Evolutionary conservation across 1,140 invertebrate genomes (phyloP).

Genomic region (Lasaia peninsularis): DNA sequence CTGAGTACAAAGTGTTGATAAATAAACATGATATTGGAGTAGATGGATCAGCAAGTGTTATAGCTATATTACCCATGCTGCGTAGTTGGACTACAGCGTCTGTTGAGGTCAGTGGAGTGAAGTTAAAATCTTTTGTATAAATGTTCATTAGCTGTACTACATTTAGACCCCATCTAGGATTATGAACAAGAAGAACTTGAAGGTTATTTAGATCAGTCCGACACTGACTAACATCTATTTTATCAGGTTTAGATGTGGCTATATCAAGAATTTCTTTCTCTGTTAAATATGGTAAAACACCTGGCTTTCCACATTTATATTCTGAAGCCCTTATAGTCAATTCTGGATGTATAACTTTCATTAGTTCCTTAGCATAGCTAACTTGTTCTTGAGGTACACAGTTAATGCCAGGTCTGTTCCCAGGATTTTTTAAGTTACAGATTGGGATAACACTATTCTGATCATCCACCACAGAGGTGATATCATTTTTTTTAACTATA

Average conservation of each 20-base stretch:
- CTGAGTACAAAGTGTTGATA: conserved; percentile 79
- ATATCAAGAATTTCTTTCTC: conserved; percentile 78
- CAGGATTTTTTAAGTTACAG: conserved; percentile 70
- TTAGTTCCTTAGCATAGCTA: conserved; percentile 78
- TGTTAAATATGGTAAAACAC: conserved; percentile 74
- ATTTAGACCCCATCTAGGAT: conserved; percentile 83
- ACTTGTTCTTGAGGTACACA: conserved; percentile 80
- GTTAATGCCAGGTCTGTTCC: conserved; percentile 76
- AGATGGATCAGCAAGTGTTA: conserved; percentile 79
- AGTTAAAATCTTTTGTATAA: conserved; percentile 54
- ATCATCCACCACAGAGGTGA: conserved; percentile 66
- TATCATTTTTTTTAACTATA: conserved; percentile 79
- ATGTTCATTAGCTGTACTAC: conserved; percentile 72
- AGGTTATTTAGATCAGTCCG: conserved; percentile 80
- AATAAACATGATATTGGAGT: conserved; percentile 83
- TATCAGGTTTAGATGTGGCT: conserved; percentile 53
- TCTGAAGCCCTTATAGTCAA: conserved; percentile 77
- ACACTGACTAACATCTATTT: conserved; percentile 60
- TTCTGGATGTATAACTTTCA: conserved; percentile 79
- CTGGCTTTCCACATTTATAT: conserved; percentile 77
- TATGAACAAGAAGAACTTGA: conserved; percentile 82
- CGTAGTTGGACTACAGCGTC: conserved; percentile 77
- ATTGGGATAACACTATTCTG: conserved; percentile 77
- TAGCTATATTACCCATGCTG: conserved; percentile 72
- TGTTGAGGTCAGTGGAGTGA: conserved; percentile 44